A percentile compares a stretch with the other conserved stretches of the same genome.
These are phyloP conservation scores for Ictalurus punctatus DNA, from an alignment of 2,113 vertebrate species.

Conservation along the genomic window DNA sequence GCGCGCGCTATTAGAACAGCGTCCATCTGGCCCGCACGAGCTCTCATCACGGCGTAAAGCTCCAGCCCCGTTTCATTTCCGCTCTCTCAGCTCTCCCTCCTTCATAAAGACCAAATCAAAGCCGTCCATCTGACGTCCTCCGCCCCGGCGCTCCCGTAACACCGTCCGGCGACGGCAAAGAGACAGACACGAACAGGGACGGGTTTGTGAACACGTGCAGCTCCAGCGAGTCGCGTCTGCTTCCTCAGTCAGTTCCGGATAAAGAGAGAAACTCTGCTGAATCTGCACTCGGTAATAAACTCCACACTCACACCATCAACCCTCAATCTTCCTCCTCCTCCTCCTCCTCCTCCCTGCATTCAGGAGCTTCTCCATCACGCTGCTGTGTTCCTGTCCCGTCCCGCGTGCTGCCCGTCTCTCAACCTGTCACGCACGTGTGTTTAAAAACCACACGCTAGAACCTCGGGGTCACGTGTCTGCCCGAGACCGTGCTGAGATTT, in stretches of 20 bases:
- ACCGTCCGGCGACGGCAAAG: neutral
- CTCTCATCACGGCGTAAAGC: neutral
- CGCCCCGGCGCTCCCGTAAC: neutral
- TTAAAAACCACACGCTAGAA: too few relatives aligned
- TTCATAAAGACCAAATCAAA: neutral
- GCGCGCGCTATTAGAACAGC: neutral
- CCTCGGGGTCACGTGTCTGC: too few relatives aligned
- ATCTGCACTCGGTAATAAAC: conserved; percentile 2
- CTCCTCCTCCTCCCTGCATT: neutral
- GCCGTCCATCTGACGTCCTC: neutral
- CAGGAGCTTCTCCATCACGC: neutral
- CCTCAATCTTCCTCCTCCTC: neutral
- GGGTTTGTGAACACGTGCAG: too few relatives aligned
- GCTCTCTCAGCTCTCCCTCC: conserved; percentile 6
- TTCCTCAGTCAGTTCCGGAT: neutral
- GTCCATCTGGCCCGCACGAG: neutral
- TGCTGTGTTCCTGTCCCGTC: neutral
- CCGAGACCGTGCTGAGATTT: too few relatives aligned
- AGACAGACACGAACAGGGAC: neutral
- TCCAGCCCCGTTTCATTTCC: conserved; percentile 13
- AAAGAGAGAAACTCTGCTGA: neutral
- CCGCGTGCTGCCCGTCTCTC: neutral
- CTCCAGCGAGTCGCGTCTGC: neutral
- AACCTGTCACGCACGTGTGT: too few relatives aligned
- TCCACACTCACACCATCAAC: neutral